Evolutionary conservation across 2,113 vertebrate species (phyloP).

Genomic region (Antechinus flavipes): DNA sequence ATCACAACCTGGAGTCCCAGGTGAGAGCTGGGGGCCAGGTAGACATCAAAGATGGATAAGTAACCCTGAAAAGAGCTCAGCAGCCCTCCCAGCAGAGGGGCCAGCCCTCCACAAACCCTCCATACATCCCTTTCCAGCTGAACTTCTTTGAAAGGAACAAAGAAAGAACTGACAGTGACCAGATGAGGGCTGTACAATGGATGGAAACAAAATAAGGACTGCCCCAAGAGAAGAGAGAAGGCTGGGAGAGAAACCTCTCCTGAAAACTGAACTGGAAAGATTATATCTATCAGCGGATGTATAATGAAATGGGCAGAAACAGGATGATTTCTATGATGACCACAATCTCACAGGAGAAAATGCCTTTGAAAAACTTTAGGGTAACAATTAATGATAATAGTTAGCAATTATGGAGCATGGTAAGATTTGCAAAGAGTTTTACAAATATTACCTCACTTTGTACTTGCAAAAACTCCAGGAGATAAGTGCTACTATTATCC

Average conservation of each 20-base stretch:
- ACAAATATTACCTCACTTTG: background rate
- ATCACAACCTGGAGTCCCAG: background rate
- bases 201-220: background rate
- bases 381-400: background rate
- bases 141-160: background rate
- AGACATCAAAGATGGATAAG: too few relatives aligned
- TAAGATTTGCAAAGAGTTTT: background rate
- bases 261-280: background rate
- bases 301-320: background rate
- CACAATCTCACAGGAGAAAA: background rate
- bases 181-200: background rate
- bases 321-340: background rate
- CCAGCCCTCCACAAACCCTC: background rate
- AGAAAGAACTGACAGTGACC: background rate
- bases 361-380: background rate
- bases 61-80: too few relatives aligned
- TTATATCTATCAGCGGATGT: background rate
- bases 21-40: too few relatives aligned
- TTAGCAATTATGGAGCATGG: background rate
- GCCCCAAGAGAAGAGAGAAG: background rate
- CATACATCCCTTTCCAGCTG: background rate
- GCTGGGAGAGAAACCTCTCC: too few relatives aligned
- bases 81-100: background rate
- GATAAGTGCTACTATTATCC: background rate
- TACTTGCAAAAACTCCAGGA: background rate